Conservation (phyloP, 1,140 invertebrate genomes). For the Solenopsis fugax region DNA sequence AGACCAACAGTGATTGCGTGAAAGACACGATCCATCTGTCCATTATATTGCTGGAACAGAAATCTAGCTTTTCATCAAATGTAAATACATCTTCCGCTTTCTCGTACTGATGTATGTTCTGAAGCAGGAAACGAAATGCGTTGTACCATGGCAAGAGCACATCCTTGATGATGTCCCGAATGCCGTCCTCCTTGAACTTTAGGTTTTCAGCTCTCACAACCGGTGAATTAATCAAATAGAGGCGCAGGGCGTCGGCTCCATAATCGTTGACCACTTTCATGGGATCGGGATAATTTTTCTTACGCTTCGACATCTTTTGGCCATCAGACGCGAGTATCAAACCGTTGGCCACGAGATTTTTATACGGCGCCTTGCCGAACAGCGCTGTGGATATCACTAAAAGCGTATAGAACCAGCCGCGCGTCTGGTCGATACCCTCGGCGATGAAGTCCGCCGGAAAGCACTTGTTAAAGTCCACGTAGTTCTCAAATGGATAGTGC, state of each 20-base stretch:
- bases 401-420: constrained; percentile 99
- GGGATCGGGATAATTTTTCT: constrained; percentile 99
- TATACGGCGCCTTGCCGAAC: constrained; percentile 99
- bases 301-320: constrained; percentile 99
- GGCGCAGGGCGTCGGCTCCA: constrained; percentile 97
- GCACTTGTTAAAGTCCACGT: constrained; percentile 95
- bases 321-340: constrained; percentile 98
- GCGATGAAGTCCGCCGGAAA: constrained; percentile 99
- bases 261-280: constrained; percentile 96
- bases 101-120: constrained; percentile 95
- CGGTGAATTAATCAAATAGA: constrained; percentile 99
- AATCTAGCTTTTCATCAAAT: constrained; percentile 88
- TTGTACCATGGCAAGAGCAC: constrained; percentile 99
- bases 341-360: constrained; percentile 98
- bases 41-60: constrained; percentile 94
- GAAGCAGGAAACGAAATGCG: constrained; percentile 97
- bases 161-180: constrained; percentile 98
- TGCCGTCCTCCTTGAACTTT: constrained; percentile 98
- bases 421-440: constrained; percentile 99
- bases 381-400: constrained; percentile 98
- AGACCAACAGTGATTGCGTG: constrained; percentile 96
- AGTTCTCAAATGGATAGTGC: constrained; percentile 98
- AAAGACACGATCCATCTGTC: constrained; percentile 99
- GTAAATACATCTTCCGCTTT: constrained; percentile 89
- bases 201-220: constrained; percentile 99